Evolutionary conservation across 2,797 vertebrate species (phyloP).

Genomic region (Anniella stebbinsi): DNA sequence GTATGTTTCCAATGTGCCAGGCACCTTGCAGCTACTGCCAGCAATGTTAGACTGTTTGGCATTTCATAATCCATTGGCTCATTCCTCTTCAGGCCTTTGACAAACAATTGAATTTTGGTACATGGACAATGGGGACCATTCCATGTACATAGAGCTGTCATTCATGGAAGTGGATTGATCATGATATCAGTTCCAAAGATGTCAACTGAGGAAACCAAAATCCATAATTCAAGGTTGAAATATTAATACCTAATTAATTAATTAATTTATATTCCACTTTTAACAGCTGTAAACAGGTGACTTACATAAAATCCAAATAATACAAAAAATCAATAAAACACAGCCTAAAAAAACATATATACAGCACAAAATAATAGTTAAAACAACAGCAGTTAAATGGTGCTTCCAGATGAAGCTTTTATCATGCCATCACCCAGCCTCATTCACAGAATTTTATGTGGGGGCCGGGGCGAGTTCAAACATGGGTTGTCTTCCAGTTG

Average conservation of each 20-base stretch:
- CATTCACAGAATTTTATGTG: no score
- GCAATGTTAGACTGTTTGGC: neutral
- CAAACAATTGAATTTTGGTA: neutral
- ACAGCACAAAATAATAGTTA: neutral
- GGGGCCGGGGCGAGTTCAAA: no score
- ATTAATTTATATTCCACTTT: neutral
- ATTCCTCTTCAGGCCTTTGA: neutral
- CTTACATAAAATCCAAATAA: neutral
- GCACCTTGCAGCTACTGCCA: neutral
- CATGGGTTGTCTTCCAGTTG: no score
- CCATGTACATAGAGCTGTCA: neutral
- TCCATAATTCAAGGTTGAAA: neutral
- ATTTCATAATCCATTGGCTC: neutral
- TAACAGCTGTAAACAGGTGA: neutral
- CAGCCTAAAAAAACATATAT: neutral
- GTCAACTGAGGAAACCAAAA: neutral
- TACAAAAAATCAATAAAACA: neutral
- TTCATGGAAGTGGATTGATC: neutral
- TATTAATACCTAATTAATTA: neutral
- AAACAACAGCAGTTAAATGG: neutral
- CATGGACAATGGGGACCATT: neutral
- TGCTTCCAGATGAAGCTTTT: no score
- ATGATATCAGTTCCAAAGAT: neutral
- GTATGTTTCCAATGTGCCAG: neutral
- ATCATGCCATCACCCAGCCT: no score